These are phyloP conservation scores for Struthidea cinerea DNA, from an alignment of 2,113 vertebrate genomes.

Conservation along the genomic window DNA sequence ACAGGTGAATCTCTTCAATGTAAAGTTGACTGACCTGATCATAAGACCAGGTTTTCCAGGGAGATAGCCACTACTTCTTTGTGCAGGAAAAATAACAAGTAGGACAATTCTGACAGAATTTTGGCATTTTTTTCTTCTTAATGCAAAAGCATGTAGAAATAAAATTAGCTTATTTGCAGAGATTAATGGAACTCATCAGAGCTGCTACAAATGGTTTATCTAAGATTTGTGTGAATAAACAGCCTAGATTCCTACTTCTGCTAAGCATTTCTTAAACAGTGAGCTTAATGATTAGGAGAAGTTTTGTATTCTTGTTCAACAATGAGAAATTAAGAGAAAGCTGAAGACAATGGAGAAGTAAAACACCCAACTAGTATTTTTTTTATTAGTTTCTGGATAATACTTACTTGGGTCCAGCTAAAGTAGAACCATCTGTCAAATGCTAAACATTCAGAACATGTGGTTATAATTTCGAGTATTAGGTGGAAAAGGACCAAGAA, in stretches of 20 bases:
- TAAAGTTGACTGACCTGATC: not conserved
- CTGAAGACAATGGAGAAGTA: not conserved
- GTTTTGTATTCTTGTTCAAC: not conserved
- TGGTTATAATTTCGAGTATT: not conserved
- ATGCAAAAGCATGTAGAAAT: not conserved
- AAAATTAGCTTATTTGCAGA: not conserved
- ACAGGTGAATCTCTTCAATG: not conserved
- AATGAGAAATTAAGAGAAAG: not conserved
- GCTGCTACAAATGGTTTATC: not conserved
- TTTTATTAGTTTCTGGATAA: not conserved
- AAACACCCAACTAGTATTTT: not conserved
- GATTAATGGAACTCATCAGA: not conserved
- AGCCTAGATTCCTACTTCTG: not conserved
- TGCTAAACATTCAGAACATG: not conserved
- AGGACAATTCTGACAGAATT: not conserved
- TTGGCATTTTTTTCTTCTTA: not conserved
- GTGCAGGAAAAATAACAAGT: not conserved
- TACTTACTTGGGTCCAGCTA: not conserved
- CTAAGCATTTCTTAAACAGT: not conserved
- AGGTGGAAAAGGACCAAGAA: not conserved
- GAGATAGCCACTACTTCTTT: not conserved
- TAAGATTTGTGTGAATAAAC: not conserved
- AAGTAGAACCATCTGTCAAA: not conserved
- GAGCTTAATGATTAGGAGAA: not conserved
- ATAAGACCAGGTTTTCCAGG: not conserved